Percentiles rank a stretch among this genome's conserved stretches.
These are phyloP conservation scores for Dinomys branickii DNA, from an alignment of 2,113 vertebrate species.

Conservation along the genomic window DNA sequence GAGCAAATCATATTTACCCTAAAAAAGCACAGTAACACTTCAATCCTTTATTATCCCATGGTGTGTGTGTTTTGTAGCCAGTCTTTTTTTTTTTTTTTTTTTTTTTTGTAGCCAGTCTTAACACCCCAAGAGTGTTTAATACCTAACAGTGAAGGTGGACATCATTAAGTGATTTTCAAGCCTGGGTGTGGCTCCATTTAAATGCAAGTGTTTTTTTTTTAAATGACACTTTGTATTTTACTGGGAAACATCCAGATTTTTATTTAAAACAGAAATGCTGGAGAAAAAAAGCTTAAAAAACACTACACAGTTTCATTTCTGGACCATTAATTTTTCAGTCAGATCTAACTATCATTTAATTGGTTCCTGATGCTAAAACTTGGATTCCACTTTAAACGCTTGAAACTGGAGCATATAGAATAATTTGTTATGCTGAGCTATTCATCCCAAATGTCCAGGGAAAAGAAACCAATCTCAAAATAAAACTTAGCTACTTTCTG, in stretches of 20 bases:
- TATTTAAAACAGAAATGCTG: slow-evolving; percentile 89
- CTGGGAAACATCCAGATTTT: slow-evolving; percentile 87
- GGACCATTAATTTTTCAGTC: slow-evolving; percentile 91
- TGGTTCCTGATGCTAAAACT: slow-evolving; percentile 90
- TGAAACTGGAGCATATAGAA: slow-evolving; percentile 87
- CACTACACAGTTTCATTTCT: slow-evolving; percentile 87
- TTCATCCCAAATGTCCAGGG: slow-evolving; percentile 85
- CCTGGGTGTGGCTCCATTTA: slow-evolving; percentile 73
- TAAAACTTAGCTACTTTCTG: slow-evolving; percentile 82
- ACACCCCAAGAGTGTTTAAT: slow-evolving; percentile 82
- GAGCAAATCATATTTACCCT: slow-evolving; percentile 74
- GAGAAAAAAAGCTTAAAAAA: slow-evolving; percentile 81
- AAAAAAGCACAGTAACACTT: slow-evolving; percentile 78
- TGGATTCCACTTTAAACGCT: slow-evolving; percentile 88
- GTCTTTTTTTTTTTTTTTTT: too few species aligned
- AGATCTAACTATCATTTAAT: slow-evolving; percentile 91
- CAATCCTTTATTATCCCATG: slow-evolving; percentile 67
- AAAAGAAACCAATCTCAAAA: slow-evolving; percentile 80
- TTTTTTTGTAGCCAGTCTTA: too few species aligned
- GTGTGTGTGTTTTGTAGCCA: slow-evolving; percentile 65
- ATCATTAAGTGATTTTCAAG: slow-evolving; percentile 82
- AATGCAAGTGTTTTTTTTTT: slow-evolving; percentile 68
- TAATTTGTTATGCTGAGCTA: slow-evolving; percentile 89
- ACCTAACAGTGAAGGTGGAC: slow-evolving; percentile 75
- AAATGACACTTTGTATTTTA: slow-evolving; percentile 84